These are phyloP conservation scores for Buathra laborator DNA, from an alignment of 2,888 invertebrate species.

Conservation along the genomic window DNA sequence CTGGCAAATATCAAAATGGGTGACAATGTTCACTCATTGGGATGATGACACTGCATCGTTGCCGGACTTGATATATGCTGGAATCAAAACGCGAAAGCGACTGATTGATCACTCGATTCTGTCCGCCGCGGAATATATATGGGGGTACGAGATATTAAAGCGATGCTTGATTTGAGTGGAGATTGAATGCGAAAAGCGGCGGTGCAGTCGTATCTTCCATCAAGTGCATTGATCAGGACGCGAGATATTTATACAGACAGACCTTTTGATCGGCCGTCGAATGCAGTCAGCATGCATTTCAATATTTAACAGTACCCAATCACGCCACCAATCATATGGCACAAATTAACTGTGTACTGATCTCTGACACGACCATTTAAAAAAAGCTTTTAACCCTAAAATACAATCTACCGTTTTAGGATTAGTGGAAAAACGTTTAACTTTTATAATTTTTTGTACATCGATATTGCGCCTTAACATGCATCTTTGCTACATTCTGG, in stretches of 20 bases:
- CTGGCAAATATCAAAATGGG: too few species aligned
- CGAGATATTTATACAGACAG: conserved; percentile 12
- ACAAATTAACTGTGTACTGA: too few species aligned
- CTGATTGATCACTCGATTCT: conserved; percentile 23
- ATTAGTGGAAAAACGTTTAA: too few species aligned
- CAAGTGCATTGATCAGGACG: not conserved
- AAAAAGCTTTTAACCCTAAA: too few species aligned
- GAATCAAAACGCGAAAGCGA: conserved; percentile 46
- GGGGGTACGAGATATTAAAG: conserved; percentile 19
- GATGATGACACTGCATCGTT: too few species aligned
- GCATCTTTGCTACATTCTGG: too few species aligned
- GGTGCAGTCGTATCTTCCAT: conserved; percentile 41
- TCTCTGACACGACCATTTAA: too few species aligned
- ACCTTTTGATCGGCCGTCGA: conserved; percentile 49
- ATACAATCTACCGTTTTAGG: too few species aligned
- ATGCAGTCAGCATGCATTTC: conserved; percentile 34
- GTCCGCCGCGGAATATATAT: not conserved
- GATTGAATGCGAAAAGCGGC: conserved; percentile 21
- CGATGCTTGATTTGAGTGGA: conserved; percentile 20
- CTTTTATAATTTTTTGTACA: too few species aligned
- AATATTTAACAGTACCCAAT: conserved; percentile 55
- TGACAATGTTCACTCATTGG: too few species aligned
- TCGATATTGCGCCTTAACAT: too few species aligned
- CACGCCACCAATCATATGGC: not conserved
- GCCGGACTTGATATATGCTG: not conserved